Evolutionary conservation across 2,888 invertebrate species (phyloP).

Genomic region (Enchytraeus crypticus): DNA sequence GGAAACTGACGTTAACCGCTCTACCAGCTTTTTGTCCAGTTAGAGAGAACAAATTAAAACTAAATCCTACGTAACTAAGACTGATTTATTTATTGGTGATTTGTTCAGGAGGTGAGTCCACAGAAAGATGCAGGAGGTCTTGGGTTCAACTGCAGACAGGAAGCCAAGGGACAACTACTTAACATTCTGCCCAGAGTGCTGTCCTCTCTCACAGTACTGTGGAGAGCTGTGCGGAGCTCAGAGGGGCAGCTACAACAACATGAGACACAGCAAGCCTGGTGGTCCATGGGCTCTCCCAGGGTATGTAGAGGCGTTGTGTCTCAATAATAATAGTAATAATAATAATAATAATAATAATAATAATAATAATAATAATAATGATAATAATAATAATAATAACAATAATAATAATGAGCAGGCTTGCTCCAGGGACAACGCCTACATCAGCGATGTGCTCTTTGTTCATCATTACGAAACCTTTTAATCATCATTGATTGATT

Average conservation of each 20-base stretch:
- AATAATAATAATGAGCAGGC: too few species aligned
- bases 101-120: constrained; percentile 43
- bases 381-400: neutral
- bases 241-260: constrained; percentile 32
- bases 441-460: too few species aligned
- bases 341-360: neutral
- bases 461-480: neutral
- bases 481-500: too few species aligned
- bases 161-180: constrained; percentile 65
- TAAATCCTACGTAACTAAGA: too few species aligned
- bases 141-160: constrained; percentile 48
- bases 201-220: constrained; percentile 67
- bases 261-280: constrained; percentile 33
- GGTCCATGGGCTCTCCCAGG: constrained; percentile 51
- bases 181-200: constrained; percentile 73
- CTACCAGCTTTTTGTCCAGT: too few species aligned
- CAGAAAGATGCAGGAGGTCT: constrained; percentile 31
- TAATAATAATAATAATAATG: neutral
- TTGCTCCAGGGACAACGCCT: too few species aligned
- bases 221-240: constrained; percentile 61
- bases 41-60: too few species aligned
- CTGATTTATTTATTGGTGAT: too few species aligned
- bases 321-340: neutral
- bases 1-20: too few species aligned
- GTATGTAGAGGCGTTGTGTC: constrained; percentile 41